Conservation (phyloP, 2,113 vertebrate species). For the Phoenicopterus ruber region DNA sequence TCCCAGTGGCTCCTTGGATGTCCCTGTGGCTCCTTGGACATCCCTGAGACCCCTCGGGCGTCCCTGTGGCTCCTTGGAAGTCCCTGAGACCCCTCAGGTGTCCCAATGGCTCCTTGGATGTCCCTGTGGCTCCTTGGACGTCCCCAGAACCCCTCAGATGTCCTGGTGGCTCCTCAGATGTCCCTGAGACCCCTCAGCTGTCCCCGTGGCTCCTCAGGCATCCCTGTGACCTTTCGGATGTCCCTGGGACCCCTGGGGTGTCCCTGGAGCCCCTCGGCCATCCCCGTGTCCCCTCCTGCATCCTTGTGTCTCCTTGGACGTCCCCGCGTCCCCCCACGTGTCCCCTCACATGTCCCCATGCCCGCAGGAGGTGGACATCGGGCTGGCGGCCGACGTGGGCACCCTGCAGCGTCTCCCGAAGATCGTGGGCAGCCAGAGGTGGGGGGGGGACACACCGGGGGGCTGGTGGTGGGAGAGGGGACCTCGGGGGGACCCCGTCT, state of each 20-base stretch:
- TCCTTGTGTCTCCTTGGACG: neutral
- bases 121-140: too few relatives aligned
- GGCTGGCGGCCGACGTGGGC: slow-evolving; percentile 87
- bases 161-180: neutral
- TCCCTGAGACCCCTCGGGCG: neutral
- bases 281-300: neutral
- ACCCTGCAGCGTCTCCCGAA: slow-evolving; percentile 87
- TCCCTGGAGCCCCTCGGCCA: neutral
- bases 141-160: too few relatives aligned
- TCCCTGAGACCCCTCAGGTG: too few relatives aligned
- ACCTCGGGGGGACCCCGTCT: neutral
- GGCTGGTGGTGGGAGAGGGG: too few relatives aligned
- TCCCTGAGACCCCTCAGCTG: too few relatives aligned
- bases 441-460: neutral
- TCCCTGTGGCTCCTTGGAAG: too few relatives aligned
- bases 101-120: too few relatives aligned
- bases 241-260: too few relatives aligned
- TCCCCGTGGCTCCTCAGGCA: too few relatives aligned
- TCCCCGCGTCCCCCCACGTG: too few relatives aligned
- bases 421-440: slow-evolving; percentile 85
- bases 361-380: slow-evolving; percentile 85
- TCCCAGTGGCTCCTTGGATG: neutral
- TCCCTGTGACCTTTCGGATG: neutral
- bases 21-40: neutral
- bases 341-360: too few relatives aligned